These are phyloP conservation scores for Adelognathus sp. DNA, from an alignment of 2,888 invertebrate genomes.

Conservation along the genomic window DNA sequence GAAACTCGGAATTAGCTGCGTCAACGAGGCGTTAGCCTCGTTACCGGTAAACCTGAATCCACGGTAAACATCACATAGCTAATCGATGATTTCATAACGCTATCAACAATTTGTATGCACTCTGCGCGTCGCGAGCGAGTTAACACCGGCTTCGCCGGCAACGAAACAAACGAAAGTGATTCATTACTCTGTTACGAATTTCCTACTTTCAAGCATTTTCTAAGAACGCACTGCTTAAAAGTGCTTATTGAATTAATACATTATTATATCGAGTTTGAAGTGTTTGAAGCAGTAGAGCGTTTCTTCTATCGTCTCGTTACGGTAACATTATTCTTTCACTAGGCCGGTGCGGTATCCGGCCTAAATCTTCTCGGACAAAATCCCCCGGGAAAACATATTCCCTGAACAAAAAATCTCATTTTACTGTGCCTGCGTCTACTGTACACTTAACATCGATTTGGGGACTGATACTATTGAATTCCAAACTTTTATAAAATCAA, in stretches of 20 bases:
- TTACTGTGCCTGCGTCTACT: too few relatives aligned
- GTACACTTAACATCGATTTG: too few relatives aligned
- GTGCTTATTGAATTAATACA: neutral
- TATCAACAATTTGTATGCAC: conserved; percentile 31
- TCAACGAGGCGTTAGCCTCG: conserved; percentile 7
- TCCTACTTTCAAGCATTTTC: conserved; percentile 33
- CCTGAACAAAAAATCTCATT: too few relatives aligned
- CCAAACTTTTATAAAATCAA: too few relatives aligned
- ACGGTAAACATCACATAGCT: neutral
- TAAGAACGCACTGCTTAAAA: neutral
- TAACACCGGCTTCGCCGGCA: neutral
- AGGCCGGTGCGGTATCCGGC: too few relatives aligned
- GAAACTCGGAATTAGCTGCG: neutral
- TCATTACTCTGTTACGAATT: conserved; percentile 44
- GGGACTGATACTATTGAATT: too few relatives aligned
- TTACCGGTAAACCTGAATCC: conserved; percentile 17
- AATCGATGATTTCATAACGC: conserved; percentile 47
- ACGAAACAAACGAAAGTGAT: conserved; percentile 46
- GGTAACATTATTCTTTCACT: neutral
- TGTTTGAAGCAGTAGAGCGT: neutral
- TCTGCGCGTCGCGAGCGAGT: conserved; percentile 23
- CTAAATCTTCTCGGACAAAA: too few relatives aligned
- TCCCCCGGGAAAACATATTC: too few relatives aligned
- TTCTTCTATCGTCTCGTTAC: neutral
- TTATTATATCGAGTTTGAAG: neutral